Evolutionary conservation across 2,888 invertebrate species (phyloP).

Genomic region (Coleophora deauratella): DNA sequence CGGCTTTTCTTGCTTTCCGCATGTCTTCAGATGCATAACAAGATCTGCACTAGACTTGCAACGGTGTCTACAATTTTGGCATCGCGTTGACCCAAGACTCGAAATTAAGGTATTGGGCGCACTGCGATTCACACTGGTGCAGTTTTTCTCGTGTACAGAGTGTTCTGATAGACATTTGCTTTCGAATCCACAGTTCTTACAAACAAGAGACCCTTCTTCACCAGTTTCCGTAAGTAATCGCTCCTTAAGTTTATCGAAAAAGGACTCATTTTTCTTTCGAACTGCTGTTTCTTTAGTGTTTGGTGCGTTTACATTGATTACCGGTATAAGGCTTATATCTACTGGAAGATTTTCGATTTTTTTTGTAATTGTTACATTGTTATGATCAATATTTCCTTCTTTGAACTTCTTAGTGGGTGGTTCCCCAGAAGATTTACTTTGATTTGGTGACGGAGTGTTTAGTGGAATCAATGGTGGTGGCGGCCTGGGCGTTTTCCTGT

Average conservation of each 20-base stretch:
- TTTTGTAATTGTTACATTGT: slow-evolving; percentile 17
- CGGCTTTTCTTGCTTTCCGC: slow-evolving; percentile 67
- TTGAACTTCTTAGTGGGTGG: slow-evolving; percentile 60
- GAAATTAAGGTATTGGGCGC: slow-evolving; percentile 51
- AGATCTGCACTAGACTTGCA: slow-evolving; percentile 90
- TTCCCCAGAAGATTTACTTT: slow-evolving; percentile 52
- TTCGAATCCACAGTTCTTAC: slow-evolving; percentile 81
- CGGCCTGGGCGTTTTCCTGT: slow-evolving; percentile 70
- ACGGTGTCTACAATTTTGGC: slow-evolving; percentile 89
- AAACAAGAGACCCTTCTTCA: slow-evolving; percentile 78
- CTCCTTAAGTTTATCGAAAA: slow-evolving; percentile 88
- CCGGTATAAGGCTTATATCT: slow-evolving; percentile 44
- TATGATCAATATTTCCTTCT: slow-evolving; percentile 28
- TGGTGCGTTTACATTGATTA: slow-evolving; percentile 23
- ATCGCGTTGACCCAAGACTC: slow-evolving; percentile 81
- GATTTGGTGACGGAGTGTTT: slow-evolving; percentile 60
- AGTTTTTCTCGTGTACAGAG: slow-evolving; percentile 83
- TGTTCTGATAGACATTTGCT: slow-evolving; percentile 88
- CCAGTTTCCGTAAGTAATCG: slow-evolving; percentile 78
- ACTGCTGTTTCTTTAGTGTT: slow-evolving; percentile 38
- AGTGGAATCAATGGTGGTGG: slow-evolving; percentile 86
- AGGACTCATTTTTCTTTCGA: slow-evolving; percentile 81
- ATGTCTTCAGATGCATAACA: slow-evolving; percentile 82
- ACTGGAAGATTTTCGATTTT: slow-evolving; percentile 35
- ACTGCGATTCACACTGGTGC: slow-evolving; percentile 64